phyloP scores from a whole-genome alignment of 2,113 vertebrate genomes.

The Tragulus kanchil region DNA sequence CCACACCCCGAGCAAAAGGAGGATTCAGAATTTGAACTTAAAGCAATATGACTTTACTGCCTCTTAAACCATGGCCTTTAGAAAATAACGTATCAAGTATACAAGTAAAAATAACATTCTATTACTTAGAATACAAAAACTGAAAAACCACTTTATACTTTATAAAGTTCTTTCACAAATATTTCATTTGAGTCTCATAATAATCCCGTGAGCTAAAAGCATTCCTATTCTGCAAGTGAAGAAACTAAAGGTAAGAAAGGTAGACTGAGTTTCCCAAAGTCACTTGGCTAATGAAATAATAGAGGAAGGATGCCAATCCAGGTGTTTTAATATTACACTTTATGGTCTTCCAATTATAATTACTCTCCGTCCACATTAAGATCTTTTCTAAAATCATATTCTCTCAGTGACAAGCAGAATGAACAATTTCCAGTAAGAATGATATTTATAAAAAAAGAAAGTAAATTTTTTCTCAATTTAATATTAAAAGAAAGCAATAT shows the following conservation, averaged over 20 bases:
- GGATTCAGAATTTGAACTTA: constrained; percentile 27
- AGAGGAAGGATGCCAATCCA: background rate
- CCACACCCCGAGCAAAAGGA: background rate
- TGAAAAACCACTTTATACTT: background rate
- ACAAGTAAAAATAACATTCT: constrained; percentile 13
- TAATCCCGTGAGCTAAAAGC: background rate
- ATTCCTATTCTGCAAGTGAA: constrained; percentile 13
- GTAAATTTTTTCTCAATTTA: constrained; percentile 34
- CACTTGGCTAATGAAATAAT: constrained; percentile 31
- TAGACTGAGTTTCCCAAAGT: constrained; percentile 15
- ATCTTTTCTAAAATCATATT: constrained; percentile 26
- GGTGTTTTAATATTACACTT: background rate
- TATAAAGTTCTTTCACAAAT: constrained; percentile 6
- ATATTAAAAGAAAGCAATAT: constrained; percentile 19
- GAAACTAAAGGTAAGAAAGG: constrained; percentile 10
- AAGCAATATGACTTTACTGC: background rate
- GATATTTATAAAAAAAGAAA: constrained; percentile 10
- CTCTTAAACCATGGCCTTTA: background rate
- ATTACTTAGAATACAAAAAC: constrained; percentile 10
- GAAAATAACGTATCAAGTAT: constrained; percentile 4
- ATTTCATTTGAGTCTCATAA: background rate
- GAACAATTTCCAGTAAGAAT: background rate
- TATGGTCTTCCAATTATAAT: background rate
- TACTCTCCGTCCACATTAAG: background rate
- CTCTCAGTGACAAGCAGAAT: constrained; percentile 1